Evolutionary conservation across 1,140 invertebrate species (phyloP).

Genomic region (Periplaneta americana): DNA sequence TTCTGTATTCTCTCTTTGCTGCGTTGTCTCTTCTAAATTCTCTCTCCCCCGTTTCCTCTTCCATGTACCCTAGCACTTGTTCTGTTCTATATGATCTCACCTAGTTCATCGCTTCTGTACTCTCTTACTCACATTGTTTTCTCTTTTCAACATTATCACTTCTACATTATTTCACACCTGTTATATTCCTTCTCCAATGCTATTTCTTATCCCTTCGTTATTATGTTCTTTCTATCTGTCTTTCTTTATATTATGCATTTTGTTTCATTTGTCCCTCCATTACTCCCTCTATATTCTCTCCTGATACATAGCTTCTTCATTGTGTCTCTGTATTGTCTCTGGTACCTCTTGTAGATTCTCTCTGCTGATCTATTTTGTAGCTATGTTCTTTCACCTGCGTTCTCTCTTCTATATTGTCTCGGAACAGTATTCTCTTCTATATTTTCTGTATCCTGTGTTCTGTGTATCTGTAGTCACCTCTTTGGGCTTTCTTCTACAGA

Average conservation of each 20-base stretch:
- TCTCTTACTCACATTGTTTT: neutral
- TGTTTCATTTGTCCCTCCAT: neutral
- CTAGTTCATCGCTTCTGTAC: neutral
- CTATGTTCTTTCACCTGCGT: neutral
- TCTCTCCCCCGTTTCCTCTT: neutral
- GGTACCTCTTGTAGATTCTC: neutral
- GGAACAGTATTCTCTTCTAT: neutral
- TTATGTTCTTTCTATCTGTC: neutral
- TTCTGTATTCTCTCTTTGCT: neutral
- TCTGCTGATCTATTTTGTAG: neutral
- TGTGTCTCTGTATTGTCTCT: too few species aligned
- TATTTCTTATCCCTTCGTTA: neutral
- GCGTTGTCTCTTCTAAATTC: neutral
- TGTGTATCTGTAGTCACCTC: too few species aligned
- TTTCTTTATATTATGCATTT: neutral
- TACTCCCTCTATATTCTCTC: neutral
- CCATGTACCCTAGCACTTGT: neutral
- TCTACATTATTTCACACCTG: neutral
- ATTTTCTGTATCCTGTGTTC: neutral
- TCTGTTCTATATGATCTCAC: neutral
- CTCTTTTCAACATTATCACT: neutral
- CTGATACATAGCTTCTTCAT: too few species aligned
- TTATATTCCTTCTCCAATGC: neutral
- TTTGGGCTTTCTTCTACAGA: too few species aligned
- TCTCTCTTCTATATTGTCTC: neutral